Base-by-base conservation (phyloP, 2,888 invertebrate genomes). In the Thalpophila matura region DNA sequence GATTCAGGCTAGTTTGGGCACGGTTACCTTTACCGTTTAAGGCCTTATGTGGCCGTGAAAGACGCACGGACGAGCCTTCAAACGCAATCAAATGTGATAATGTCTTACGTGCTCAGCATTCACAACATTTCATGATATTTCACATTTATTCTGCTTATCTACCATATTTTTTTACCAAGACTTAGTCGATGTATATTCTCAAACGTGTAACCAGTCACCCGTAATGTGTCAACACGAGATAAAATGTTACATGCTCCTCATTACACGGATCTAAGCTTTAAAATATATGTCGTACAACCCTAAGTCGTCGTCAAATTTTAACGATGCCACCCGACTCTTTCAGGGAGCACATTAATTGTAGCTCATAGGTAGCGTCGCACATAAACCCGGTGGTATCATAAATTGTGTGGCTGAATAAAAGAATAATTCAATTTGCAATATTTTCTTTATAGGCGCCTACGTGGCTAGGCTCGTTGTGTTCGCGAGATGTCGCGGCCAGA, bases 361-460 rank as follows among this genome's bases (percentile, higher is more conserved):
- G 62, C 51, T 45, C 49, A 68, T 68, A 73, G 67, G 51, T 40
- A 49, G 29, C 42, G 60, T 22, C 40, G 49, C 45, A 37, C 51
- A 68, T 67, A 74, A 68, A 56, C 1, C 26, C 43, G 42, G 50
- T 27, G 42, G 35, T 66, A 43, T 42, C 38, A 71, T 74, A 61
- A 56, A 74, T 74, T 58, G 54, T 29, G 27, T 20, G 55, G 58
- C 57, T 63, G 61, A 58, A 54, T 72, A 54, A 71, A 76, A 75
- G 74, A 77, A 74, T 69, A 74, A 81, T 75, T 75, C 80, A 79
- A 83, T 83, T 80, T 81, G 81, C 77, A 74, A 77, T 80, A 79
- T 70, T 61, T 74, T 77, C 63, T 73, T 68, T 80, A 78, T 72
- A 65, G 70, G 65, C 66, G 68, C 61, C 64, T 57, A 64, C 67